Percentiles rank a stretch among this genome's conserved stretches.
These are phyloP conservation scores for Coracopsis vasa DNA, from an alignment of 2,113 vertebrate species.

Conservation along the genomic window DNA sequence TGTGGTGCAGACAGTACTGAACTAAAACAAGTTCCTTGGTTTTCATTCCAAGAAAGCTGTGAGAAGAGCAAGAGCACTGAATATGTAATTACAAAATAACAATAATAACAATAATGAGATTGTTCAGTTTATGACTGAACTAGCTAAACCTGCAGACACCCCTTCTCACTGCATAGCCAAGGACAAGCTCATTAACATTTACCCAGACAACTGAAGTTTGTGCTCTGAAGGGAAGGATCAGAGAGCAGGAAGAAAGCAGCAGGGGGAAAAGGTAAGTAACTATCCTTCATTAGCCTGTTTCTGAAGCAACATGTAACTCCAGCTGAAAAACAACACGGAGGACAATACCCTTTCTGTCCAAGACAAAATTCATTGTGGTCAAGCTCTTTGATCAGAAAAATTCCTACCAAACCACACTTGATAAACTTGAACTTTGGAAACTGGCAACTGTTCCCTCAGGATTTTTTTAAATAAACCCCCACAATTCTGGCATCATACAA, in stretches of 20 bases:
- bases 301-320: neutral
- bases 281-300: neutral
- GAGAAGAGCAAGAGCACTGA: neutral
- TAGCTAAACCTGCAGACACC: neutral
- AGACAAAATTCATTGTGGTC: neutral
- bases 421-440: slow-evolving; percentile 19
- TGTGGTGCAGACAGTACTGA: neutral
- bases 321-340: neutral
- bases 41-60: neutral
- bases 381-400: neutral
- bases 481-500: neutral
- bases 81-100: neutral
- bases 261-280: neutral
- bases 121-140: neutral
- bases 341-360: neutral
- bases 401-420: neutral
- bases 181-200: neutral
- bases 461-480: neutral
- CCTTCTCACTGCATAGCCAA: neutral
- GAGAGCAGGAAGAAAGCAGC: neutral
- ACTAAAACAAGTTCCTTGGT: neutral
- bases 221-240: neutral
- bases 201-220: neutral
- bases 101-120: neutral
- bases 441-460: neutral